Evolutionary conservation across 2,113 vertebrate genomes (phyloP), one percentile per base, ranked within the genome.

Genomic region (Corydoras sp.): DNA sequence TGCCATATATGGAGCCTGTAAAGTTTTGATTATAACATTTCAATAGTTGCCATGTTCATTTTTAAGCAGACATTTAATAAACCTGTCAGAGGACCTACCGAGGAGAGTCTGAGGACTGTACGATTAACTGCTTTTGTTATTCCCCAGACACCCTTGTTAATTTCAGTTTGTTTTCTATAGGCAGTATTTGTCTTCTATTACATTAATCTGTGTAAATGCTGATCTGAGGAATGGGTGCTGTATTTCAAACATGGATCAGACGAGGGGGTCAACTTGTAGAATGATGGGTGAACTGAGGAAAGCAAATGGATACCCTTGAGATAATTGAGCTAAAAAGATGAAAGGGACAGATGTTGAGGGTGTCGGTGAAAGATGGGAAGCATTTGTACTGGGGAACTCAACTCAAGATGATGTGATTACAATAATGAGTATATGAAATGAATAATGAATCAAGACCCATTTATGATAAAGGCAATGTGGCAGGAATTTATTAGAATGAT

Each of bases 131-230:
- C 24, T 30, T 30, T 1, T 67, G 69, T 82, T 72, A 81, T 71
- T 81, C 79, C 69, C 74, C 18, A 71, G 77, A 81, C 80, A 81
- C 77, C 69, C 51, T 77, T 74, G 75, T 84, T 61, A 70, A 50
- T 49, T 75, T 70, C 78, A 84, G 80, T 84, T 82, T 83, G 80
- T 83, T 74, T 81, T 75, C 51, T 78, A 82, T 82, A 80, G 81
- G 71, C 77, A 79, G 69, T 8, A 67, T 59, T 71, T 83, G 79
- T 77, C 80, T 79, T 62, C 72, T 62, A 66, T 58, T 30, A 76
- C 69, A 24, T 69, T 32, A 63, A 67, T 64, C 58, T 62, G 13
- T 66, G 55, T 73, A 74, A 75, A 60, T 48, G 74, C 77, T 79
- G 81, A 18, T 74, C 78, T 43, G 35, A 43, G 35, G 7, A 43